phyloP scores from a whole-genome alignment of 2,888 invertebrate species.

The Eilema sororculum region DNA sequence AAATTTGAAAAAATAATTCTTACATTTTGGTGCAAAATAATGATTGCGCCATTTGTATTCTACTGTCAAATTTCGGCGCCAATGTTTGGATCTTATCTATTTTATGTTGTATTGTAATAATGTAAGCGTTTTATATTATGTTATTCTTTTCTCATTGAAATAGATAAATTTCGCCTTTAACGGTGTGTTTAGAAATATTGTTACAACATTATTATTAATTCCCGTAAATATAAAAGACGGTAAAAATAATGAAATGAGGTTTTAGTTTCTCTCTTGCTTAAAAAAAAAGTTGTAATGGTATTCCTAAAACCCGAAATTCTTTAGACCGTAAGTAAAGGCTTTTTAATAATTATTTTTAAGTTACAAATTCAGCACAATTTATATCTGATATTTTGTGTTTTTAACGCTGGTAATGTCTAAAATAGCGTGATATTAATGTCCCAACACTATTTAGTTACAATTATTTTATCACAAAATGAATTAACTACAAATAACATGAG shows the following conservation, averaged over 20 bases:
- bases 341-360: conserved; percentile 34
- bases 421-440: conserved; percentile 8
- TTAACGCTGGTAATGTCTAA: not conserved
- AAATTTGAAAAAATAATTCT: conserved; percentile 8
- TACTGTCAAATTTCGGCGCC: not conserved
- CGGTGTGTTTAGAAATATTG: conserved; percentile 42
- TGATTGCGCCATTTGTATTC: conserved; percentile 11
- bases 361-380: conserved; percentile 44
- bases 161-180: conserved; percentile 52
- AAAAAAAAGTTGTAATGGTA: conserved; percentile 19
- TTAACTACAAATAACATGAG: conserved; percentile 5
- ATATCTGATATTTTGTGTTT: conserved; percentile 8
- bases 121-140: not conserved
- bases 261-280: not conserved
- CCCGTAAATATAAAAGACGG: not conserved
- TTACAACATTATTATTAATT: conserved; percentile 5
- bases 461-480: conserved; percentile 13
- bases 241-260: not conserved
- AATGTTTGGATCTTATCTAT: not conserved
- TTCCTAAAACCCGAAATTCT: conserved; percentile 32
- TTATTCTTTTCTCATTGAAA: conserved; percentile 37
- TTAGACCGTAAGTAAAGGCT: conserved; percentile 32
- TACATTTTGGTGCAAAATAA: conserved; percentile 24
- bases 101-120: not conserved
- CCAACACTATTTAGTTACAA: conserved; percentile 7